A percentile compares a stretch with the other conserved stretches of the same genome.
Evolutionary conservation across 2,113 vertebrate genomes (phyloP).

Genomic region (Entelurus aequoreus): DNA sequence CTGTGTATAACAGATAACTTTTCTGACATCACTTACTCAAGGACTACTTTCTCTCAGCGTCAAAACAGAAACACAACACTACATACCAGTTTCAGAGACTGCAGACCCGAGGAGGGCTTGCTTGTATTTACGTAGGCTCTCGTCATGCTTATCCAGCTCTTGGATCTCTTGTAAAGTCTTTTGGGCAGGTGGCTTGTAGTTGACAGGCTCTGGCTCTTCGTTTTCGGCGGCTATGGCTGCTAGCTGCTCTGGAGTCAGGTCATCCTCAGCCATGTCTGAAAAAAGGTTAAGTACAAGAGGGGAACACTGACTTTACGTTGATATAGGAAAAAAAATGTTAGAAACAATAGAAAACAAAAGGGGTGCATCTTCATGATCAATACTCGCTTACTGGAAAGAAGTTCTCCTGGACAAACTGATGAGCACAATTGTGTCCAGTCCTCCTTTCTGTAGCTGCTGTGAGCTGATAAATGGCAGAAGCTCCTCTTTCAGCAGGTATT

Average conservation of each 20-base stretch:
- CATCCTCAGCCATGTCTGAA: slow-evolving; percentile 87
- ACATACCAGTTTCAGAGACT: slow-evolving; percentile 60
- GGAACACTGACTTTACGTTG: too few relatives aligned
- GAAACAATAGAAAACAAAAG: background rate
- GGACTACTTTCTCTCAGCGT: too few relatives aligned
- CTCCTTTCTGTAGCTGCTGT: slow-evolving; percentile 2
- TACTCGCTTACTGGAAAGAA: slow-evolving; percentile 1
- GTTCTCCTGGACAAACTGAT: slow-evolving; percentile 8
- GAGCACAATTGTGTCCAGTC: background rate
- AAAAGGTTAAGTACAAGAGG: background rate
- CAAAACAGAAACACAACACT: too few relatives aligned
- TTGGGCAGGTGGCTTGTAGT: slow-evolving; percentile 86
- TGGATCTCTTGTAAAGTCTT: slow-evolving; percentile 90
- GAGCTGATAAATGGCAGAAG: background rate
- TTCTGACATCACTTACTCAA: too few relatives aligned
- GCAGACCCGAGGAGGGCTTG: slow-evolving; percentile 78
- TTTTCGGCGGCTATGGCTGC: slow-evolving; percentile 90
- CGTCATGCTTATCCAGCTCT: slow-evolving; percentile 88
- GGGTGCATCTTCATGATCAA: background rate
- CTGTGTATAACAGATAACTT: too few relatives aligned
- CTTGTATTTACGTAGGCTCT: slow-evolving; percentile 93
- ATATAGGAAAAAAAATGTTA: background rate
- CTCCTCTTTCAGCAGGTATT: slow-evolving; percentile 1
- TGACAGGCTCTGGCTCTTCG: slow-evolving; percentile 78
- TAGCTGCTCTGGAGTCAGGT: slow-evolving; percentile 87